Evolutionary conservation across 2,797 vertebrate genomes (phyloP).

Genomic region (Gymnoscopelus microlampas): DNA sequence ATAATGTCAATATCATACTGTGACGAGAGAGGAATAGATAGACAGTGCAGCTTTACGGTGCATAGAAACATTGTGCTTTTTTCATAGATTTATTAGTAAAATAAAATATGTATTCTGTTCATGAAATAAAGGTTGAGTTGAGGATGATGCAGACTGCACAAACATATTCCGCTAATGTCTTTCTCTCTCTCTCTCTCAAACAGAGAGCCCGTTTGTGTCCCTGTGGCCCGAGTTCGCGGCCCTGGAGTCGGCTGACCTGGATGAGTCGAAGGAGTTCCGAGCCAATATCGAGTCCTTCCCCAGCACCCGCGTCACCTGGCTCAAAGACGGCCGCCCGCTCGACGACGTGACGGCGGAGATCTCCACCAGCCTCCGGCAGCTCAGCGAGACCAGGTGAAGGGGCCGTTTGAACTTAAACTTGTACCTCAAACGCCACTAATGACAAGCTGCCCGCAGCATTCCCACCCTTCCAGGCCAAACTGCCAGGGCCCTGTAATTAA

Average conservation of each 20-base stretch:
- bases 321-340: constrained; percentile 89
- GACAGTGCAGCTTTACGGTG: too few species aligned
- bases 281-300: constrained; percentile 89
- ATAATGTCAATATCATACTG: too few species aligned
- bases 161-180: not conserved
- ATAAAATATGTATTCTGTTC: too few species aligned
- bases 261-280: constrained; percentile 90
- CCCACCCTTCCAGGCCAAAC: not conserved
- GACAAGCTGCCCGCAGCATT: constrained; percentile 40
- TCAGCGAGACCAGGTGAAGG: constrained; percentile 90
- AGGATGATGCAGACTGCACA: too few species aligned
- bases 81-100: too few species aligned
- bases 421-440: constrained; percentile 25
- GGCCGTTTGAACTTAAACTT: too few species aligned
- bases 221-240: constrained; percentile 82
- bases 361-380: constrained; percentile 81
- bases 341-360: constrained; percentile 91
- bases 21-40: too few species aligned
- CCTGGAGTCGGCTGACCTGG: constrained; percentile 87
- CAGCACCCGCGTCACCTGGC: constrained; percentile 86
- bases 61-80: too few species aligned
- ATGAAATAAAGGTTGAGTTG: too few species aligned
- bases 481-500: constrained; percentile 38
- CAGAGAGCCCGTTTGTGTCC: constrained; percentile 89
- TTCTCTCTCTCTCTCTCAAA: constrained; percentile 23